phyloP scores from a whole-genome alignment of 2,113 vertebrate genomes.

The Indri indri region DNA sequence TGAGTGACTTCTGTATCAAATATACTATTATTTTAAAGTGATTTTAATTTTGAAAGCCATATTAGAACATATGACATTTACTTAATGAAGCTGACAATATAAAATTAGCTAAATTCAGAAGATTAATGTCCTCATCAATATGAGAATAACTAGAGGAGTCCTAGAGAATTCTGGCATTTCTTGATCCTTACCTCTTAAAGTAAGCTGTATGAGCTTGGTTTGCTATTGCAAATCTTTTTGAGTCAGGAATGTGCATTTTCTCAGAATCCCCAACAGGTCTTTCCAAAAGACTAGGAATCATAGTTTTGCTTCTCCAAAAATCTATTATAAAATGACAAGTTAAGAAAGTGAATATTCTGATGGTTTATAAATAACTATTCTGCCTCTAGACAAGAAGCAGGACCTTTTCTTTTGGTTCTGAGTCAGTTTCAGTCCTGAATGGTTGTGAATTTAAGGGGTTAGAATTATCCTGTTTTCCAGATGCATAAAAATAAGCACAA shows the following conservation, averaged over 20 bases:
- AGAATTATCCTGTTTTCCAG: neutral
- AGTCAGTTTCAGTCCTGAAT: neutral
- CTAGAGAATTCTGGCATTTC: neutral
- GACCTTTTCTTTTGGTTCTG: neutral
- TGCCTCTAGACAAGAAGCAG: neutral
- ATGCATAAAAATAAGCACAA: neutral
- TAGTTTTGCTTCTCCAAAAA: neutral
- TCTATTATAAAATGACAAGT: neutral
- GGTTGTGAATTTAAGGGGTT: neutral
- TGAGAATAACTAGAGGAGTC: neutral
- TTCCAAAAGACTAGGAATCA: slow-evolving; percentile 1
- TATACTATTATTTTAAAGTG: neutral
- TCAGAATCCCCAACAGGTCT: neutral
- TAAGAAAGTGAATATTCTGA: neutral
- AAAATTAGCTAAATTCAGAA: neutral
- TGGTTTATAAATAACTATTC: neutral
- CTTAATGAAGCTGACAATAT: neutral
- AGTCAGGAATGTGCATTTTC: neutral
- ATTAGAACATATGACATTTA: neutral
- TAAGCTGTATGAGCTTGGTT: neutral
- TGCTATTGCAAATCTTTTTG: neutral
- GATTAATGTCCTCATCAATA: neutral
- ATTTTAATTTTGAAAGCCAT: neutral
- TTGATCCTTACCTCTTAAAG: neutral
- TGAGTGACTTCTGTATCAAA: neutral